Base-by-base conservation (phyloP, 2,113 vertebrate species). In the Machaerirhynchus nigripectus region DNA sequence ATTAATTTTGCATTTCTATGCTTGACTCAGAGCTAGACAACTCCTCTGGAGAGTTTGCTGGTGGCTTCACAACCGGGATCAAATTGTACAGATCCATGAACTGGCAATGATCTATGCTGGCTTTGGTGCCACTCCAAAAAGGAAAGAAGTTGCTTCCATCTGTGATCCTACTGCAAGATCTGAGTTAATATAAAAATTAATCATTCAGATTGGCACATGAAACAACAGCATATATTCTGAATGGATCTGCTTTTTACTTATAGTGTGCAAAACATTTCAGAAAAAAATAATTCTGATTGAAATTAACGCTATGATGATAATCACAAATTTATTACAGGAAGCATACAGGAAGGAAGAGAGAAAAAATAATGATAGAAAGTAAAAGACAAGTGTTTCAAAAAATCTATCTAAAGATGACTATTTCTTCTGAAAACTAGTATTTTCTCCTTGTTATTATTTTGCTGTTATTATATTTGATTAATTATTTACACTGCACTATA, bases 391-490 rank as follows among this genome's bases (percentile, higher is more conserved):
- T 44, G 11, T 83, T 95, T 59, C 4, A 42, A 57, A 85, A 89
- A 94, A 85, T 87, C 47, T 65, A 8, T 49, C 65, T 44, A 56
- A 81, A 76, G 20, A 71, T 79, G 31, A 69, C 8, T 65, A 19
- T n/a, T 30, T 84, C 27, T 91, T 73, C 40, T 76, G 55, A 74
- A 95, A 96, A 83, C 27, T 50, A 61, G 4, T 69, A 70, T 89
- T 95, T 93, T 92, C 53, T 84, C 46, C 77, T 44, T 84, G 22
- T 61, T 93, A 83, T 86, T 87, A 95, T 92, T 91, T 95, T 92
- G 55, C 7, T 95, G 65, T 83, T 94, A 56, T 95, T 95, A 56
- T 83, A 56, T 86, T 78, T 89, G 56, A 96, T 96, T 95, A 97
- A 97, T 95, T 95, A 97, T 94, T 94, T 93, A 97, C 37, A 61